A percentile compares a stretch with the other conserved stretches of the same genome.
These are phyloP conservation scores for Steinernema feltiae DNA, from an alignment of 1,140 invertebrate genomes.

Conservation along the genomic window DNA sequence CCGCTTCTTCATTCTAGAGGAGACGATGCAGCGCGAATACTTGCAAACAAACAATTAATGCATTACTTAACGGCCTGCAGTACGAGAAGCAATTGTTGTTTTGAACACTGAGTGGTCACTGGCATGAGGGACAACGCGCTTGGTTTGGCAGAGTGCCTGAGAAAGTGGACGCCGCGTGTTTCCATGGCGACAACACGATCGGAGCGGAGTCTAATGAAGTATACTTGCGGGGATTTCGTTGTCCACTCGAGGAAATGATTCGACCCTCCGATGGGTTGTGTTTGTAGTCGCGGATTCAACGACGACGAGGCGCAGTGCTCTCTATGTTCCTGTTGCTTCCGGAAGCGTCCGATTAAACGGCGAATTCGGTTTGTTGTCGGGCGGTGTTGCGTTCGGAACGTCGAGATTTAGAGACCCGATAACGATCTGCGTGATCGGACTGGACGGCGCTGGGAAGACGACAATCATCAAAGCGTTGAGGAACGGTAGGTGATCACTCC, in stretches of 20 bases:
- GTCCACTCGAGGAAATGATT: not conserved
- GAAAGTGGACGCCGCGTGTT: not conserved
- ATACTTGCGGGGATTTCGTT: not conserved
- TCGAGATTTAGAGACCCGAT: not conserved
- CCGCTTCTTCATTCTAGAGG: no score
- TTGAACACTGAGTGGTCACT: no score
- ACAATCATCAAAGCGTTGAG: not conserved
- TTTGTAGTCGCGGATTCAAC: slow-evolving; percentile 2
- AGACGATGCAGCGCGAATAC: no score
- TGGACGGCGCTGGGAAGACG: slow-evolving; percentile 7
- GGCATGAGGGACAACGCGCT: not conserved
- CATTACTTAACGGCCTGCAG: no score
- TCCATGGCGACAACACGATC: not conserved
- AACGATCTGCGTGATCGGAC: not conserved
- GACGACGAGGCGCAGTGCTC: not conserved
- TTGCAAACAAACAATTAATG: no score
- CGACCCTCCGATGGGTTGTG: not conserved
- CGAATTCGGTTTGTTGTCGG: not conserved
- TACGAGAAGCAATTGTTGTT: no score
- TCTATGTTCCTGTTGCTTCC: not conserved
- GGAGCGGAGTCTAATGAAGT: not conserved
- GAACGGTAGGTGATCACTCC: not conserved
- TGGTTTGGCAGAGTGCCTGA: not conserved
- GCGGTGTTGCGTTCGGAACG: not conserved
- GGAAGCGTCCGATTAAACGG: not conserved